Conservation (phyloP, 2,888 invertebrate genomes). For the Nephrotoma appendiculata region DNA sequence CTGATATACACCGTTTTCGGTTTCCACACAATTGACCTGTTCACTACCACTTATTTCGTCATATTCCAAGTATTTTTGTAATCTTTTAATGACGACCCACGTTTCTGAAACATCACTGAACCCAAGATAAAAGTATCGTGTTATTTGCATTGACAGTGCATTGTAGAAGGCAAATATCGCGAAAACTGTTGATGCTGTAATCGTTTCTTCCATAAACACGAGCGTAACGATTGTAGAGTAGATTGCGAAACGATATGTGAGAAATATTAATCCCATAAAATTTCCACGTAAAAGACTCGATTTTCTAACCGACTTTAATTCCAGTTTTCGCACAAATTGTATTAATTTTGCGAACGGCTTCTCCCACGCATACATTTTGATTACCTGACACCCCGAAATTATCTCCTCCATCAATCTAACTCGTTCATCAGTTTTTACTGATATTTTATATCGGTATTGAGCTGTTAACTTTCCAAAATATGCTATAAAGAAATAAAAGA, state of each 20-base stretch:
- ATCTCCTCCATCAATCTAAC: constrained; percentile 66
- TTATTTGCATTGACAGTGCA: constrained; percentile 39
- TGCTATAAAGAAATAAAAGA: constrained; percentile 11
- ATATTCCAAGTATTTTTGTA: constrained; percentile 35
- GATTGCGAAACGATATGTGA: constrained; percentile 64
- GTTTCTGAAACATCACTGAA: constrained; percentile 70
- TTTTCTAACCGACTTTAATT: constrained; percentile 41
- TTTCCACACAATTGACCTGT: neutral
- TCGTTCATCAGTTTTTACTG: constrained; percentile 53
- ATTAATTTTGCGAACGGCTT: constrained; percentile 67
- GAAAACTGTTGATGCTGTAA: constrained; percentile 58
- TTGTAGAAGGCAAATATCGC: constrained; percentile 41
- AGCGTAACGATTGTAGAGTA: constrained; percentile 60
- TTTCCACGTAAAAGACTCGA: constrained; percentile 49
- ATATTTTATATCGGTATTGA: constrained; percentile 34
- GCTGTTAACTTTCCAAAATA: constrained; percentile 22
- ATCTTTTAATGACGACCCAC: constrained; percentile 54
- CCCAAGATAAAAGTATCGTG: constrained; percentile 44
- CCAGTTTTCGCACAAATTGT: constrained; percentile 48
- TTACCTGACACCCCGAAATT: constrained; percentile 54
- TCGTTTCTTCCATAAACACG: constrained; percentile 44
- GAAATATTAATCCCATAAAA: constrained; percentile 64
- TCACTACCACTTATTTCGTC: constrained; percentile 22
- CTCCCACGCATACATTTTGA: constrained; percentile 92
- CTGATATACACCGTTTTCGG: neutral